These are phyloP conservation scores for Danio kyathit DNA, from an alignment of 2,797 vertebrate genomes.

Conservation along the genomic window DNA sequence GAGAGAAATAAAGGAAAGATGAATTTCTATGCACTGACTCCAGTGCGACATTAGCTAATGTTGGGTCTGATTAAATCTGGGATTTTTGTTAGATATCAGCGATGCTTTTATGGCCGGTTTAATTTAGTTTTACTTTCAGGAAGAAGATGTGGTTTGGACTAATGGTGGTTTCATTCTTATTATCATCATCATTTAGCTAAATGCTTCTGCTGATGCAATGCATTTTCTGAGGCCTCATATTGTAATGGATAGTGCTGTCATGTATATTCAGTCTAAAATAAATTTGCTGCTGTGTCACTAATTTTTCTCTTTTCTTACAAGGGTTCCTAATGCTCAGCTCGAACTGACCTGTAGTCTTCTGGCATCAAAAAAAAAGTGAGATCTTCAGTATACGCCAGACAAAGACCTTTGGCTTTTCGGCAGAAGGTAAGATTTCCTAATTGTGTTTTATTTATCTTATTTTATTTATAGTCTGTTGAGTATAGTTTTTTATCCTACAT, in stretches of 20 bases:
- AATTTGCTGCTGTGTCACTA: not conserved
- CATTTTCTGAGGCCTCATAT: not conserved
- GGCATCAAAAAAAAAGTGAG: conserved; percentile 61
- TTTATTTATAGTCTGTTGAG: not conserved
- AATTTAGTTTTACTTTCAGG: not conserved
- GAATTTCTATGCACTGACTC: not conserved
- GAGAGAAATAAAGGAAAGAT: not conserved
- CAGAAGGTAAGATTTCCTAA: conserved; percentile 67
- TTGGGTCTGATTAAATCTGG: conserved; percentile 1
- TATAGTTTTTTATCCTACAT: not conserved
- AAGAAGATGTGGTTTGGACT: not conserved
- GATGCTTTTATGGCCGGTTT: not conserved
- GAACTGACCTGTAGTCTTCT: conserved; percentile 56
- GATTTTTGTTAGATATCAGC: not conserved
- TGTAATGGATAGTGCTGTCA: not conserved
- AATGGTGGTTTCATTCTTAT: not conserved
- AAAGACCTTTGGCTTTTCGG: conserved; percentile 62
- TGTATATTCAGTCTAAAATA: not conserved
- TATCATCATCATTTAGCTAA: not conserved
- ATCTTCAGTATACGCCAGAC: conserved; percentile 60
- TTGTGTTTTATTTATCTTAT: not conserved
- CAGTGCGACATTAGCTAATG: not conserved
- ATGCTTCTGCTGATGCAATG: not conserved
- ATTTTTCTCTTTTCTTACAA: conserved; percentile 67
- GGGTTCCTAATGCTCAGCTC: conserved; percentile 73